Base-by-base conservation (phyloP, 1,140 invertebrate species). In the Laupala kohalensis region DNA sequence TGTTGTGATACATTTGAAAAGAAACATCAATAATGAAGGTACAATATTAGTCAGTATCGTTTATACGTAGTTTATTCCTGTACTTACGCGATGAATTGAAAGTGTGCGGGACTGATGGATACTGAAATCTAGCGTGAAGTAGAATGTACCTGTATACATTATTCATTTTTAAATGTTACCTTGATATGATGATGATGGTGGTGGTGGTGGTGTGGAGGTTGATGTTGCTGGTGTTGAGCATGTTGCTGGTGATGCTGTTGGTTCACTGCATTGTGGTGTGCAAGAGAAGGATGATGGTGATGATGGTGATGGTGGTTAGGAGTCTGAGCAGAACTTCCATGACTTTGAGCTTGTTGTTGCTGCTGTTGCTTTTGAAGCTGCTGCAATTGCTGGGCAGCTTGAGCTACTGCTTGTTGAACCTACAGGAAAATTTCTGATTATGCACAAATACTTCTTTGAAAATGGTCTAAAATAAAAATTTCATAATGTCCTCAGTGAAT, bases 341-440 rank as follows among this genome's bases (percentile, higher is more conserved):
- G 73, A 74, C 77, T 77, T 53, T 73, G 70, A 64, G 24, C 62
- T n/a, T 25, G n/a, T 24, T 62, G 63, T 15, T 75, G 72, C 53
- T 76, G 75, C 37, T 76, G 75, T 65, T 77, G 87, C 77, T 93
- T 91, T 75, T 93, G 89, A 68, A 92, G 81, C 70, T 90, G 91
- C 75, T 92, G 89, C 53, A 92, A 83, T 74, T 92, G 92, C 79
- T 93, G 92, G 0, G 91, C 90, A 67, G 91, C 91, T 79, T 93
- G 91, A 6, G 90, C 90, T 72, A 93, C 86, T 1, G 90, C 89
- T 77, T 93, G 92, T 74, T 88, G 86, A 24, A 91, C 85, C 84
- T 90, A 79, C 29, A 76, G 77, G 25, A 4, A 65, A 65, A 26
- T 71, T 25, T 67, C 15, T 70, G 3, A 25, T 23, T 23, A 1